phyloP scores from a whole-genome alignment of 1,140 invertebrate genomes.

The Theocolax elegans region DNA sequence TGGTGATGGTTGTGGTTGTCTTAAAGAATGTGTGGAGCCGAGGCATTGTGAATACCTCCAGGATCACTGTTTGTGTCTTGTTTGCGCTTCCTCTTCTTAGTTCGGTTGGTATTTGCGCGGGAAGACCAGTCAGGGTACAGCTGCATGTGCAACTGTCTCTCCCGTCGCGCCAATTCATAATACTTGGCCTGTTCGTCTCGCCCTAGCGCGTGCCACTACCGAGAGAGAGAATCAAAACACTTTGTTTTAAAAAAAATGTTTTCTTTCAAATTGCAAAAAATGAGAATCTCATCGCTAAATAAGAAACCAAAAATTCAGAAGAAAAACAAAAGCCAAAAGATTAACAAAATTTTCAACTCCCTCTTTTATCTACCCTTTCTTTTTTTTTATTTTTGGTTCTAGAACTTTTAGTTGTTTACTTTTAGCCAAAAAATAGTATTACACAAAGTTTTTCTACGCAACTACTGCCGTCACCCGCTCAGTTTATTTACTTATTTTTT shows the following conservation, averaged over 20 bases:
- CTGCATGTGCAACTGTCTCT: conserved; percentile 98
- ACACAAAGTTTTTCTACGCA: too few relatives aligned
- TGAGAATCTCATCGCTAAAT: too few relatives aligned
- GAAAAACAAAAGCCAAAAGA: too few relatives aligned
- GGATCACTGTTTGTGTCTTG: conserved; percentile 91
- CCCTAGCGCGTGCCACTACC: conserved; percentile 97
- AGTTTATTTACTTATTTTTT: background rate
- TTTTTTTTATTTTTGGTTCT: background rate
- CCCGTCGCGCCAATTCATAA: conserved; percentile 98
- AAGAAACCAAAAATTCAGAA: too few relatives aligned
- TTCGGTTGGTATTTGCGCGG: conserved; percentile 96
- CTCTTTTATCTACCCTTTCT: too few relatives aligned
- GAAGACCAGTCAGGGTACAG: conserved; percentile 99
- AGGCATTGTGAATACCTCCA: conserved; percentile 81
- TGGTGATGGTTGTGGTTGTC: background rate
- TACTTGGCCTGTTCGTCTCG: conserved; percentile 99
- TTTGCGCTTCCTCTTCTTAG: conserved; percentile 99
- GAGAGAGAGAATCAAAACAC: conserved; percentile 63
- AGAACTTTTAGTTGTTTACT: background rate
- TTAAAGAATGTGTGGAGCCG: conserved; percentile 47
- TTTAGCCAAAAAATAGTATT: too few relatives aligned
- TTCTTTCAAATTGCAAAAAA: conserved; percentile 15
- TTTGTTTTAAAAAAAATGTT: conserved; percentile 40
- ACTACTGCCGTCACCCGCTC: conserved; percentile 32
- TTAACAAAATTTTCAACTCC: too few relatives aligned